A percentile compares a stretch with the other conserved stretches of the same genome.
Evolutionary conservation across 2,113 vertebrate species (phyloP).

Genomic region (Bombycilla garrulus): DNA sequence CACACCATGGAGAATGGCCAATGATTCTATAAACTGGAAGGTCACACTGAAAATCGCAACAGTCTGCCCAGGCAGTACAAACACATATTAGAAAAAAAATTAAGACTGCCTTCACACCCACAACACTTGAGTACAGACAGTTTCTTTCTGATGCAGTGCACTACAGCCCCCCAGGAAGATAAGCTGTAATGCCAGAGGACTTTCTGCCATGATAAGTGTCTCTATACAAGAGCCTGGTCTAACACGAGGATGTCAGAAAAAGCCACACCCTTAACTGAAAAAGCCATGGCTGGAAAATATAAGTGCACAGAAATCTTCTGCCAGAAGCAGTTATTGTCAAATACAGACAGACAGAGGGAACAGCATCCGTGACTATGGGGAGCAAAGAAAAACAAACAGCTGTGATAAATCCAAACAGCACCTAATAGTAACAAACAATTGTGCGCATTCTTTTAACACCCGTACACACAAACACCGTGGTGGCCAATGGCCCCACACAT

Average conservation of each 20-base stretch:
- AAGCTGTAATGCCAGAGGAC: neutral
- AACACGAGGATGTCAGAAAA: neutral
- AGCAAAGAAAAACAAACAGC: neutral
- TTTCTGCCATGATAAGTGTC: constrained; percentile 1
- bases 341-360: neutral
- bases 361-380: neutral
- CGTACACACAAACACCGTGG: fast-evolving
- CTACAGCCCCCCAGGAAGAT: neutral
- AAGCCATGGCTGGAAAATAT: fast-evolving
- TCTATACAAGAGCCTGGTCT: neutral
- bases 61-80: neutral
- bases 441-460: fast-evolving
- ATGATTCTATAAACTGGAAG: neutral
- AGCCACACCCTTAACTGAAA: constrained; percentile 53
- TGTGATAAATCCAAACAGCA: neutral
- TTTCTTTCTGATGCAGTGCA: neutral
- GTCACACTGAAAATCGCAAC: neutral
- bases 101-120: neutral
- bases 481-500: neutral
- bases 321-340: neutral
- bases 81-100: neutral
- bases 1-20: neutral
- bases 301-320: neutral
- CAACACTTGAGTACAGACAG: neutral
- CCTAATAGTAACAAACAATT: neutral